Evolutionary conservation across 2,797 vertebrate species (phyloP).

Genomic region (Gymnoscopelus microlampas): DNA sequence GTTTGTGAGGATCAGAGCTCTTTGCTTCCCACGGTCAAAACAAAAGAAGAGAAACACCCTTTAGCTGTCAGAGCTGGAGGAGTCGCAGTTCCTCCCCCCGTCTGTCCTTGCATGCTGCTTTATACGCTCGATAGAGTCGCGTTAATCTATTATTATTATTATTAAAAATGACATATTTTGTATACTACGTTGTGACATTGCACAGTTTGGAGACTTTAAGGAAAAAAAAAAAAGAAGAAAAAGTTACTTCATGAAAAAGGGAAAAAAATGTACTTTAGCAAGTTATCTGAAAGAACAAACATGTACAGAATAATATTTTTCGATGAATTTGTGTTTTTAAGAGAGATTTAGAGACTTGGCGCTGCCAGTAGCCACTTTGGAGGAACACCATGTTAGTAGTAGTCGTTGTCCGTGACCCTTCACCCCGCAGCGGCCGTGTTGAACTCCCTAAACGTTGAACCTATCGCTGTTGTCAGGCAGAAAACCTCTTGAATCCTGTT

Average conservation of each 20-base stretch:
- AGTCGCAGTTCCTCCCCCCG: not conserved
- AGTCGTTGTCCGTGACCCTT: no score
- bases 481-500: slow-evolving; percentile 35
- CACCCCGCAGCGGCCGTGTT: no score
- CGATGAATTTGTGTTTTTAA: slow-evolving; percentile 35
- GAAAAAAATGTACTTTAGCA: slow-evolving; percentile 28
- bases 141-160: slow-evolving; percentile 52
- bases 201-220: slow-evolving; percentile 56
- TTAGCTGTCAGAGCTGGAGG: slow-evolving; percentile 35
- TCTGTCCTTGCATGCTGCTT: slow-evolving; percentile 50
- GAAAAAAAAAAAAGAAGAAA: not conserved
- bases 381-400: no score
- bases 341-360: slow-evolving; percentile 42
- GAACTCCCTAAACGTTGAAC: no score
- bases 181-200: slow-evolving; percentile 61
- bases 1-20: slow-evolving; percentile 15
- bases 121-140: slow-evolving; percentile 20
- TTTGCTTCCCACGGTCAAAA: slow-evolving; percentile 7
- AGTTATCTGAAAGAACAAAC: slow-evolving; percentile 60
- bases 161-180: slow-evolving; percentile 64
- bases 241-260: slow-evolving; percentile 50
- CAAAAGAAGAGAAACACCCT: slow-evolving; percentile 44
- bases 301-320: slow-evolving; percentile 65
- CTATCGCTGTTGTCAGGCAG: slow-evolving; percentile 15
- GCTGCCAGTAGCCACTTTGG: slow-evolving; percentile 22